Percentiles rank a stretch among this genome's conserved stretches.
Evolutionary conservation across 2,888 invertebrate species (phyloP).

Genomic region (Synergus japonicus): DNA sequence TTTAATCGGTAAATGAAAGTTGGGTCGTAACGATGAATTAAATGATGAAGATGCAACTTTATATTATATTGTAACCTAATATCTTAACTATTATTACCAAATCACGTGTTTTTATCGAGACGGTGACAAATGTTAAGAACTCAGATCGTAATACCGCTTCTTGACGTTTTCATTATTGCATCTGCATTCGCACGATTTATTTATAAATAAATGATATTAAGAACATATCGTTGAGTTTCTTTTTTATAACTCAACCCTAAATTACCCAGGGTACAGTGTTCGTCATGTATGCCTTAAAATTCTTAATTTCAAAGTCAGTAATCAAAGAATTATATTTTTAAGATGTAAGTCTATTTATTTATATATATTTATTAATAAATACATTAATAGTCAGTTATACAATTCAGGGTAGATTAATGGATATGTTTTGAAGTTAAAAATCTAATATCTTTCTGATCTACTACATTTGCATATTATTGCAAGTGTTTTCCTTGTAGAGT

Average conservation of each 20-base stretch:
- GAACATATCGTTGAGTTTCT: background rate
- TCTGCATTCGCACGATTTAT: slow-evolving; percentile 78
- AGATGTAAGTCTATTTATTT: too few species aligned
- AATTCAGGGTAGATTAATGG: too few species aligned
- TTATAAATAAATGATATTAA: slow-evolving; percentile 76
- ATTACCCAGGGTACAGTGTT: too few species aligned
- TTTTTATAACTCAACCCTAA: background rate
- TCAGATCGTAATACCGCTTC: slow-evolving; percentile 76
- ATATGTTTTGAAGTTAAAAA: too few species aligned
- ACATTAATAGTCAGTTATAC: too few species aligned
- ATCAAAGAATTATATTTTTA: too few species aligned
- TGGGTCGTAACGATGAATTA: slow-evolving; percentile 55
- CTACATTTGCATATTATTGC: background rate
- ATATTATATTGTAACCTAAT: slow-evolving; percentile 71
- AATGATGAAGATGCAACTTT: slow-evolving; percentile 70
- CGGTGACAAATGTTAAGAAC: slow-evolving; percentile 71
- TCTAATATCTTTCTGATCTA: too few species aligned
- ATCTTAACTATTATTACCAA: slow-evolving; percentile 70
- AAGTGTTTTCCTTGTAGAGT: background rate
- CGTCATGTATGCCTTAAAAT: background rate
- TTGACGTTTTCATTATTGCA: slow-evolving; percentile 78
- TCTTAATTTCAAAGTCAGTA: too few species aligned
- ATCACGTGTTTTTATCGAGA: slow-evolving; percentile 73
- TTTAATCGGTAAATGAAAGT: slow-evolving; percentile 46
- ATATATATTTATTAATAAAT: too few species aligned